phyloP scores from a whole-genome alignment of 2,888 invertebrate species.

The Leucophenga maculata region DNA sequence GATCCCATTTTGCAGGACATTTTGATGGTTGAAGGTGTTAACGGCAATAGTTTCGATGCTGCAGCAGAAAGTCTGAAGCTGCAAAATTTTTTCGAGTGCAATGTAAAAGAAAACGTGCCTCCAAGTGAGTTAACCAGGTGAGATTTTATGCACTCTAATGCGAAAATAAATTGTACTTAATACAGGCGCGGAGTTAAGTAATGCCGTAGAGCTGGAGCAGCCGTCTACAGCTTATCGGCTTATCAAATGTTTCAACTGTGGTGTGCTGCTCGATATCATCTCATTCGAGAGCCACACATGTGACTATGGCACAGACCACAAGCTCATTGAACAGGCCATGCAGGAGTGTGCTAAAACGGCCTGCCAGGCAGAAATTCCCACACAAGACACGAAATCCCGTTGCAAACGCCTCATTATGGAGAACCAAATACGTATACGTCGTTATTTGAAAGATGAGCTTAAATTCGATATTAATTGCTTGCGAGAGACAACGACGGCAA shows the following conservation, averaged over 20 bases:
- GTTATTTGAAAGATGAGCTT: constrained; percentile 69
- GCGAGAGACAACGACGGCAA: constrained; percentile 37
- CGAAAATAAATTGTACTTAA: neutral
- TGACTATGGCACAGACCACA: constrained; percentile 55
- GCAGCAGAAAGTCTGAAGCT: too few species aligned
- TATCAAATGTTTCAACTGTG: constrained; percentile 65
- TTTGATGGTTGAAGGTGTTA: constrained; percentile 39
- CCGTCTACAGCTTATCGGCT: constrained; percentile 36
- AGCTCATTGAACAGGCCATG: constrained; percentile 37
- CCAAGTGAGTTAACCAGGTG: neutral
- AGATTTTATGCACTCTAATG: constrained; percentile 15
- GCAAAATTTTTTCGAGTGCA: constrained; percentile 56
- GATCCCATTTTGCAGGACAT: constrained; percentile 50
- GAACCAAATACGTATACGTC: constrained; percentile 69
- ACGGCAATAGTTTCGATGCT: constrained; percentile 59
- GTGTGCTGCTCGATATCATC: constrained; percentile 53
- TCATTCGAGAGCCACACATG: constrained; percentile 63
- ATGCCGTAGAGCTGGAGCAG: constrained; percentile 2
- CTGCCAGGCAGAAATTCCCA: too few species aligned
- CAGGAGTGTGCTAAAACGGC: neutral
- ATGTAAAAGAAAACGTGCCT: neutral
- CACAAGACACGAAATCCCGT: constrained; percentile 37
- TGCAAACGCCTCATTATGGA: constrained; percentile 64
- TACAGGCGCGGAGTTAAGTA: constrained; percentile 27
- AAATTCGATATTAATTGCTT: constrained; percentile 63